Evolutionary conservation across 2,797 vertebrate genomes (phyloP).

Genomic region (Pterois miles): DNA sequence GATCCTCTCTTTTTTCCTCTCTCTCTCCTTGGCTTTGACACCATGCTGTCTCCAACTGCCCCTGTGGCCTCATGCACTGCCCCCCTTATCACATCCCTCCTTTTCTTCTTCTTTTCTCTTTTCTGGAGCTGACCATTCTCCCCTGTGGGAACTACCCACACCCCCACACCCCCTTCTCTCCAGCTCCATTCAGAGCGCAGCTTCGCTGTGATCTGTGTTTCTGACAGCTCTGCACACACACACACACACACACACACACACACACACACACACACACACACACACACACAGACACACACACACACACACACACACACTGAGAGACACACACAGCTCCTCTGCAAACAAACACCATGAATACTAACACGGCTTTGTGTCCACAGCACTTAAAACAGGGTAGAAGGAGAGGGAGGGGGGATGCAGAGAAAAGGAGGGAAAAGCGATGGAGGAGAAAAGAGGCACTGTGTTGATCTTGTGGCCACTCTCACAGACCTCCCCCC

Average conservation of each 20-base stretch:
- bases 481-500: constrained; percentile 69
- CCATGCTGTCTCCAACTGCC: constrained; percentile 61
- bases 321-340: constrained; percentile 85
- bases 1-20: constrained; percentile 72
- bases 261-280: constrained; percentile 50
- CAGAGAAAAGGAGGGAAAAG: constrained; percentile 71
- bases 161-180: constrained; percentile 71
- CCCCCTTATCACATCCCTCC: constrained; percentile 60
- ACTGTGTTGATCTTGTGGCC: constrained; percentile 81
- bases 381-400: constrained; percentile 77
- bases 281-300: constrained; percentile 65
- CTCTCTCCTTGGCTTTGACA: constrained; percentile 78
- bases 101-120: constrained; percentile 76
- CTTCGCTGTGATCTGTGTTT: constrained; percentile 85
- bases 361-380: constrained; percentile 82
- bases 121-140: constrained; percentile 82
- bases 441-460: constrained; percentile 69
- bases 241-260: constrained; percentile 53
- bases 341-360: constrained; percentile 93
- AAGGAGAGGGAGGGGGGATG: constrained; percentile 20
- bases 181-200: constrained; percentile 86
- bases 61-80: constrained; percentile 74
- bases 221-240: constrained; percentile 76
- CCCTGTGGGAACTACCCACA: constrained; percentile 86
- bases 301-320: constrained; percentile 46